Base-by-base conservation (phyloP, 2,888 invertebrate genomes). In the Galerucella pusilla region DNA sequence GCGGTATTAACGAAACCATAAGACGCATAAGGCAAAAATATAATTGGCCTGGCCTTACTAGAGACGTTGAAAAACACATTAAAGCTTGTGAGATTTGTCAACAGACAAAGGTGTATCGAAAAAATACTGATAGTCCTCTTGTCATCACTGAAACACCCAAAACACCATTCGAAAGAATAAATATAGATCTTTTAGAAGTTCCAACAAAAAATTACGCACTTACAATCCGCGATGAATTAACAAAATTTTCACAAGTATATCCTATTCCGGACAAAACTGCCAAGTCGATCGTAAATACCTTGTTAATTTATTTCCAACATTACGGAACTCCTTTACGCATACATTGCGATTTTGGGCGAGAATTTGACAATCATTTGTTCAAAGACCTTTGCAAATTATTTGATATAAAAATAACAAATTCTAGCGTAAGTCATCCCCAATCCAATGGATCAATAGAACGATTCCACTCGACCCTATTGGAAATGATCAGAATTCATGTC, bases 401-500 rank as follows among this genome's bases (percentile, higher is more conserved):
- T 67, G 49, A 61, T 12, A 74, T 71, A n/a, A 42, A 71, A 74
- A 4, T 74, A 28, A 61, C 65, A 5, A 71, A 45, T 45, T 45
- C 45, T 9, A 45, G 45, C 45, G 45, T 45, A 10, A 12, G 16
- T 45, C 2, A 54, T 72, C 54, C 68, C 65, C n/a, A 72, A 68
- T 3, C 11, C 2, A 57, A 11, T 72, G 72, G 57, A 1, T 64
- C 59, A 28, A 2, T 76, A 12, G 76, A 78, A 10, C 6, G 45
- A 45, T 45, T 45, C 7, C 45, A 45, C 10, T 6, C 45, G 6
- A 45, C 45, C 10, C 45, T 45, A 10, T 45, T 45, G 10, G 45
- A 45, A 45, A 45, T 79, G 75, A 77, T 78, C 2, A 11, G 74
- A 46, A 49, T 60, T 4, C 20, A 77, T 64, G 59, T 54, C 54